Evolutionary conservation across 2,888 invertebrate species (phyloP).

Genomic region (Machimus atricapillus): DNA sequence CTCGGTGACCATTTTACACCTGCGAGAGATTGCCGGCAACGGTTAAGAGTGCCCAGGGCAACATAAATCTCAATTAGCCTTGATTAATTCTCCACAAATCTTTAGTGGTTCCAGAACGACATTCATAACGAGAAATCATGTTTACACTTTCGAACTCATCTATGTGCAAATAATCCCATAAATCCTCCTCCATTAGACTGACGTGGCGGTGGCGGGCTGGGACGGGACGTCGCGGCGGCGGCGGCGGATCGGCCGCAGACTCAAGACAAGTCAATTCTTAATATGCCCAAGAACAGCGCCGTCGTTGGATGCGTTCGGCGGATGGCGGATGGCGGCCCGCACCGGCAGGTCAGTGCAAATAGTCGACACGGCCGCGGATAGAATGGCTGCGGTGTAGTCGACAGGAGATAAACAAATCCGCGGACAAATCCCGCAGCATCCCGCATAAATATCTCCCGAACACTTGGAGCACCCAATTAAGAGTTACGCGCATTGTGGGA

Average conservation of each 20-base stretch:
- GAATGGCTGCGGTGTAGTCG: conserved; percentile 30
- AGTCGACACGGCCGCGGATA: conserved; percentile 5
- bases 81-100: conserved; percentile 46
- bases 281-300: conserved; percentile 25
- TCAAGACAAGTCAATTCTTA: conserved; percentile 35
- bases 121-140: conserved; percentile 46
- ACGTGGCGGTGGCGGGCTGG: conserved; percentile 22
- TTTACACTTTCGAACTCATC: conserved; percentile 46
- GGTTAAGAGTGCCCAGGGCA: conserved; percentile 17
- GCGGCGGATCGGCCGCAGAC: not conserved
- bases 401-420: conserved; percentile 41
- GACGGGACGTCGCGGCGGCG: not conserved
- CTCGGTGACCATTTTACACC: conserved; percentile 21
- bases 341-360: conserved; percentile 22
- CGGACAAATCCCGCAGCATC: conserved; percentile 37
- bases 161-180: conserved; percentile 46
- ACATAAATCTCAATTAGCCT: conserved; percentile 47
- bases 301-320: conserved; percentile 19
- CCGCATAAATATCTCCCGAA: conserved; percentile 23
- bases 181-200: conserved; percentile 44
- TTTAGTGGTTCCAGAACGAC: conserved; percentile 32
- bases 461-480: conserved; percentile 26
- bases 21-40: conserved; percentile 22
- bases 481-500: conserved; percentile 40
- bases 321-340: not conserved